phyloP scores from a whole-genome alignment of 2,888 invertebrate species.

The Tetheella fluctuosa region DNA sequence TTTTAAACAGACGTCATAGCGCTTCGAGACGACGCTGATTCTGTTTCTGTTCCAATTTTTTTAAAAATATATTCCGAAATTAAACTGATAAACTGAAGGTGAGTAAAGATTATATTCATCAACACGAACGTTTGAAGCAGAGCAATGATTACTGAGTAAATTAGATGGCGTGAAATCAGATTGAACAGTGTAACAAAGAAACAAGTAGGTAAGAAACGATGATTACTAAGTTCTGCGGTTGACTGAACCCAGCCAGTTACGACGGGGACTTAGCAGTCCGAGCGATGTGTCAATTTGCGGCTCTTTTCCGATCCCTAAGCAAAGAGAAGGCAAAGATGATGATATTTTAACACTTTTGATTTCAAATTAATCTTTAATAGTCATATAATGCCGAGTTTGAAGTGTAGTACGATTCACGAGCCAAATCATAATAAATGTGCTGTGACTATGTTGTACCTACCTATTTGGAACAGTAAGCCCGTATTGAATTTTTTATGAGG shows the following conservation, averaged over 20 bases:
- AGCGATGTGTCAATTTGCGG: slow-evolving; percentile 8
- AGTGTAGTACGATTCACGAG: not conserved
- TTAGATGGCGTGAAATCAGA: slow-evolving; percentile 47
- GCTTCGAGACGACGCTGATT: slow-evolving; percentile 33
- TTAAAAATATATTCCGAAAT: slow-evolving; percentile 9
- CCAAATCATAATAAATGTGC: not conserved
- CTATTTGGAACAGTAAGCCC: not conserved
- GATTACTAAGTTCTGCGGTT: slow-evolving; percentile 47
- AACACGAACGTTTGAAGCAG: too few relatives aligned
- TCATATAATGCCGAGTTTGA: not conserved
- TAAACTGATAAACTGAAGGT: slow-evolving; percentile 16
- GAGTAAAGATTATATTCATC: slow-evolving; percentile 16
- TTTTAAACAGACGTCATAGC: slow-evolving; percentile 42
- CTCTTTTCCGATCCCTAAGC: not conserved
- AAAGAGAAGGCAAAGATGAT: not conserved
- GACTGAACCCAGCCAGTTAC: slow-evolving; percentile 31
- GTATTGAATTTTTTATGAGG: not conserved
- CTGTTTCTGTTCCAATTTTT: slow-evolving; percentile 35
- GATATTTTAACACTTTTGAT: not conserved
- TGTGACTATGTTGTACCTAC: not conserved
- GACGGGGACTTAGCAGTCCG: slow-evolving; percentile 21
- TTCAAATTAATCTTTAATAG: not conserved
- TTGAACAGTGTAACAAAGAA: slow-evolving; percentile 45
- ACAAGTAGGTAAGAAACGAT: slow-evolving; percentile 38
- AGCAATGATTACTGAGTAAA: slow-evolving; percentile 30